Base-by-base conservation (phyloP, 1,140 invertebrate genomes). In the Trichogramma pretiosum region DNA sequence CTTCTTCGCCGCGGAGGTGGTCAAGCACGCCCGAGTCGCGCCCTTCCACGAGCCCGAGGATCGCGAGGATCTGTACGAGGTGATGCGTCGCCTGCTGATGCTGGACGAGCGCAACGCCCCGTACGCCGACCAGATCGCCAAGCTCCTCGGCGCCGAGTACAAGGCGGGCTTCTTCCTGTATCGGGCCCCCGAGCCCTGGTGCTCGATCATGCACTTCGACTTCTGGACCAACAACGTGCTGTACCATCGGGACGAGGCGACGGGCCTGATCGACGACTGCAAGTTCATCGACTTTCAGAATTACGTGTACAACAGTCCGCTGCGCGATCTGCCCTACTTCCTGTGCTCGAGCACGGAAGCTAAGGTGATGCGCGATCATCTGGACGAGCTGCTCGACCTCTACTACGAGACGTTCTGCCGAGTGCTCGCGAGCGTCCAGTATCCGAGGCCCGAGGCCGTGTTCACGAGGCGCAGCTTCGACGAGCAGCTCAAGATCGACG, bases 261-360 rank as follows among this genome's bases (percentile, higher is more conserved):
- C 60, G 3, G 47, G 59, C 22, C 62, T 70, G 0, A 21, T 56
- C 1, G 60, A 65, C 26, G 53, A 74, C n/a, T n/a, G n/a, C n/a
- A 77, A 75, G 61, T 70, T 79, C 21, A 60, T 79, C 0, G 77
- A 79, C 52, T 74, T 77, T 33, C 77, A 79, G 61, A 64, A 74
- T 11, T 64, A 67, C 9, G 56, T 67, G 23, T 72, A 72, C 46
- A 67, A 64, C 32, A 76, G 73, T 2, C 55, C 70, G n/a, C 55
- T 65, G 0, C 58, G 72, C 16, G 77, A 79, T 57, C 43, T 79
- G 9, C 62, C 74, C 0, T 78, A 77, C 47, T 72, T 78, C 47
- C 48, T 78, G 2, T 68, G 74, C 36, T 74, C 71, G 0, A 77
- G 76, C 46, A 65, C 75, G 9, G 55, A 67, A 11, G 60, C 64